phyloP scores from a whole-genome alignment of 2,113 vertebrate genomes.

The Nerophis lumbriciformis region DNA sequence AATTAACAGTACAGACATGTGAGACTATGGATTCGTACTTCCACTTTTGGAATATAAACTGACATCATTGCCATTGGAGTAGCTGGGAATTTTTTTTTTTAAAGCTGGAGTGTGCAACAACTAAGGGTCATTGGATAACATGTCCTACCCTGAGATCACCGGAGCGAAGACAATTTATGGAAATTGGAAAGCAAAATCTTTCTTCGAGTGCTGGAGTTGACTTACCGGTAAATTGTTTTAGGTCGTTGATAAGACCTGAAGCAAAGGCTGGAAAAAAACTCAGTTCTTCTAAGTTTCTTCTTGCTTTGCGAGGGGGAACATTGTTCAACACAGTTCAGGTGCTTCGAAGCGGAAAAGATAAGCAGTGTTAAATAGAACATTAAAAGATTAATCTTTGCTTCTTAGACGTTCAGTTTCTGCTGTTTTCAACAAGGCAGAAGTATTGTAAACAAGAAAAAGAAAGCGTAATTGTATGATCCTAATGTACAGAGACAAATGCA shows the following conservation, averaged over 20 bases:
- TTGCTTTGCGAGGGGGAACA: neutral
- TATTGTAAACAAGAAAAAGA: neutral
- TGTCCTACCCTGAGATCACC: slow-evolving; percentile 7
- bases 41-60: slow-evolving; percentile 9
- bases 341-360: neutral
- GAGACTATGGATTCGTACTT: slow-evolving; percentile 6
- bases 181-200: slow-evolving; percentile 12
- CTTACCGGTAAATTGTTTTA: slow-evolving; percentile 1
- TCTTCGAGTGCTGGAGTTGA: slow-evolving; percentile 5
- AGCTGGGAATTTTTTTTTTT: neutral
- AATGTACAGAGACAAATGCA: slow-evolving; percentile 1
- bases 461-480: neutral
- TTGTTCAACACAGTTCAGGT: slow-evolving; percentile 7
- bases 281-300: slow-evolving; percentile 5
- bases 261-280: slow-evolving; percentile 35
- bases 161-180: slow-evolving; percentile 6
- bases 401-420: too few relatives aligned
- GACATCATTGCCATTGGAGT: slow-evolving; percentile 1
- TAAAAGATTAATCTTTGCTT: too few relatives aligned
- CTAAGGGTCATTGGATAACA: slow-evolving; percentile 10
- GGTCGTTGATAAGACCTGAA: neutral
- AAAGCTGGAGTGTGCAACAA: neutral
- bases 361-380: too few relatives aligned
- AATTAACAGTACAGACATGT: neutral
- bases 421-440: neutral